Conservation (phyloP, 2,888 invertebrate species). For the Aplocera efformata region DNA sequence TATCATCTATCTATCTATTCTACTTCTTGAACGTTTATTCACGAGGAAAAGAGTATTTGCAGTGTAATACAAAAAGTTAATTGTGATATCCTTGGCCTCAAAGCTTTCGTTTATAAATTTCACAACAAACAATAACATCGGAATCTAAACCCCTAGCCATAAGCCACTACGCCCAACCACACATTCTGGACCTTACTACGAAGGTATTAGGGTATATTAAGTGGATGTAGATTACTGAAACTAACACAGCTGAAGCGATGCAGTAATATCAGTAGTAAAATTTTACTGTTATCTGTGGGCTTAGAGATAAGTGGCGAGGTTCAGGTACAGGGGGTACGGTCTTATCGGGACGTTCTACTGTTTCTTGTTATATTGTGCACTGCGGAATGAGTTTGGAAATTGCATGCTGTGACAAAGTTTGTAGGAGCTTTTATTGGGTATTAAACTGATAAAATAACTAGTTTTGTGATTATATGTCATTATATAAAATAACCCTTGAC, state of each 20-base stretch:
- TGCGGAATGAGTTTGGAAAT: conserved; percentile 5
- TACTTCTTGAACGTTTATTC: no score
- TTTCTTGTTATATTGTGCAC: conserved; percentile 20
- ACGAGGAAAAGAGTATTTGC: no score
- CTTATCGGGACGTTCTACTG: conserved; percentile 22
- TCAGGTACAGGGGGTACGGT: conserved; percentile 16
- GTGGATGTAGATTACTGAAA: background rate
- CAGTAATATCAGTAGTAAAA: conserved; percentile 29
- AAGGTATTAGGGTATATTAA: background rate
- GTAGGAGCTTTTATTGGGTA: no score
- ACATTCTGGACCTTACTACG: background rate
- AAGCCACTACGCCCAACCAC: background rate
- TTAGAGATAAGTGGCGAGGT: conserved; percentile 28
- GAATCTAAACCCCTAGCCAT: no score
- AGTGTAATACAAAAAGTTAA: no score
- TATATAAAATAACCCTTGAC: no score
- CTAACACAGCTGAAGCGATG: conserved; percentile 11
- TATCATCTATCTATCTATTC: background rate
- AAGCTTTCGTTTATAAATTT: no score
- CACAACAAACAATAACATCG: no score
- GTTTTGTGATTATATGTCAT: no score
- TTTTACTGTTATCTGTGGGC: conserved; percentile 30
- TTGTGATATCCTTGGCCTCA: no score
- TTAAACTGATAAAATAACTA: no score
- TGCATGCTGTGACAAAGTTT: no score